Conservation (phyloP, 2,888 invertebrate genomes). For the Diplolepis rosae region DNA sequence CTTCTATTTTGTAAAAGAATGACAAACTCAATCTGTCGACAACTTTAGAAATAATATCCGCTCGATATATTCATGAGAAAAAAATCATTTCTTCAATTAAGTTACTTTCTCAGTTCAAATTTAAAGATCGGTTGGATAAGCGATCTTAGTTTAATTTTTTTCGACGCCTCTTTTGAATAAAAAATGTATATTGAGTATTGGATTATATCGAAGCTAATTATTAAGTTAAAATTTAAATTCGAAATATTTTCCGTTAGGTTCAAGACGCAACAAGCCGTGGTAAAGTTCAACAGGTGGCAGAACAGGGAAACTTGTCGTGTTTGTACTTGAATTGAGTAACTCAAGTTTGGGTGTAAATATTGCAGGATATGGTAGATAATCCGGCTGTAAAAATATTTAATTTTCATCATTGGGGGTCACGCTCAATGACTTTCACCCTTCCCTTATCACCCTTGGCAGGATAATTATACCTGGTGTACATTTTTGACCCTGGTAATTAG, state of each 20-base stretch:
- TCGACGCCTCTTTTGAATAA: too few species aligned
- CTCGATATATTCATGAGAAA: too few species aligned
- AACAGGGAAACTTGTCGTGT: background rate
- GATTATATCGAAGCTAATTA: background rate
- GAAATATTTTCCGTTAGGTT: background rate
- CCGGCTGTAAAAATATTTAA: conserved; percentile 8
- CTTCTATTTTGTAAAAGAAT: too few species aligned
- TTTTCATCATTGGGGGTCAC: background rate
- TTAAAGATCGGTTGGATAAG: too few species aligned
- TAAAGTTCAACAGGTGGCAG: conserved; percentile 15
- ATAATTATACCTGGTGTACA: conserved; percentile 10
- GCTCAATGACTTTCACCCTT: background rate
- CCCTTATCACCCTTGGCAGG: background rate
- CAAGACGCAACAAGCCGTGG: background rate
- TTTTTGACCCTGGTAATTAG: conserved; percentile 2
- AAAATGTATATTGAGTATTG: too few species aligned
- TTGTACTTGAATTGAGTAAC: background rate
- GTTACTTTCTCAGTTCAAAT: too few species aligned
- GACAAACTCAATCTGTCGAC: too few species aligned
- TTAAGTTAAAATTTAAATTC: background rate
- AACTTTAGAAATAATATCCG: too few species aligned
- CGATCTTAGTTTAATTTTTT: too few species aligned
- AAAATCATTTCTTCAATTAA: too few species aligned
- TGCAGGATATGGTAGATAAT: background rate
- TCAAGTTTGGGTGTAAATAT: background rate